Base-by-base conservation (phyloP, 2,113 vertebrate genomes). In the Potamarius usumacintae region DNA sequence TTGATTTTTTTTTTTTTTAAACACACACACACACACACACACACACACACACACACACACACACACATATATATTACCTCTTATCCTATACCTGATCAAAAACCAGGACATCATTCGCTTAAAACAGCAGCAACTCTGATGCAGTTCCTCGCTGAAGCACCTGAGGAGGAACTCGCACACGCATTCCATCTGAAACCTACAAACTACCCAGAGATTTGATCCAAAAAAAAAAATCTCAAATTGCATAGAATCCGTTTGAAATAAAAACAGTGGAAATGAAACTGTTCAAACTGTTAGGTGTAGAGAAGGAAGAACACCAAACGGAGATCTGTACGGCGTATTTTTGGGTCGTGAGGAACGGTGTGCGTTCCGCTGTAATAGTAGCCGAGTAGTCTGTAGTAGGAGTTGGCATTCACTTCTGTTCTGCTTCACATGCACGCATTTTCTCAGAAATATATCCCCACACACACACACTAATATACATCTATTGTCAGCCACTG, bases 161-260 rank as follows among this genome's bases (percentile, higher is more conserved):
- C 86, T 87, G 86, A 87, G 86, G 67, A 87, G 86, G 55, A 85
- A 85, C 84, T n/a, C 3, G 22, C 69, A 87, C 50, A 67, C 2
- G 17, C 65, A 52, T 57, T 72, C 79, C 79, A 74, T 67, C 78
- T 71, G 25, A 69, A 82, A 78, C 48, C 78, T 22, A 69, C 27
- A 60, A 80, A 62, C 58, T n/a, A 34, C 88, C 86, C 30, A 91
- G 52, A 86, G 55, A 88, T 86, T 86, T n/a, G 78, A 57, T 90
- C 89, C 1, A 85, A 74, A 10, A 25, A 57, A 57, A 18, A 18
- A 18, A 10, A 53, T 22, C 20, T 81, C 42, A 52, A 82, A 62
- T 96, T 96, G 95, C 95, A 96, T 96, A 95, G 95, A 95, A 94
- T 94, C 82, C 90, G 92, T 91, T 92, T 85, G 87, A 65, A 42